These are phyloP conservation scores for Eustalomyia histrio DNA, from an alignment of 2,888 invertebrate genomes.

Conservation along the genomic window DNA sequence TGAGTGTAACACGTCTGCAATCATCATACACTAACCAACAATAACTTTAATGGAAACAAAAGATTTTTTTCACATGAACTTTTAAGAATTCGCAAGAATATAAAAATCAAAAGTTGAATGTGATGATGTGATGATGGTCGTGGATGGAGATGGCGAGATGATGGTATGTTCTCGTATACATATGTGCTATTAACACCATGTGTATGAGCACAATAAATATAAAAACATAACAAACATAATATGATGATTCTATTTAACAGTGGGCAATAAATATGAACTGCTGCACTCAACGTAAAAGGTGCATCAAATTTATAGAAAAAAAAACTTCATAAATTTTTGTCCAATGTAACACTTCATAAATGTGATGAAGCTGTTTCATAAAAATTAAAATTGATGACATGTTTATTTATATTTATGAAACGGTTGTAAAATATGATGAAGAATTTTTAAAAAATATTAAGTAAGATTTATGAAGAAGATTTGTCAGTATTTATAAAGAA, in stretches of 20 bases:
- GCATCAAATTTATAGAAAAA: no score
- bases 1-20: neutral
- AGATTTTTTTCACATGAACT: conserved; percentile 57
- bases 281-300: no score
- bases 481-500: no score
- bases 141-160: conserved; percentile 16
- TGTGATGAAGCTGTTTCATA: no score
- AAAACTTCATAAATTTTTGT: no score
- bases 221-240: conserved; percentile 6
- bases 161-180: conserved; percentile 1
- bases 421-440: no score
- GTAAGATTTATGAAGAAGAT: no score
- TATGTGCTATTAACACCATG: conserved; percentile 20
- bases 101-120: conserved; percentile 56
- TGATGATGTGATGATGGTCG: conserved; percentile 8
- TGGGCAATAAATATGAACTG: neutral
- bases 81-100: conserved; percentile 58
- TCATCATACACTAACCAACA: conserved; percentile 2
- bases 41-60: conserved; percentile 27
- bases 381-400: no score
- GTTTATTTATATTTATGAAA: no score
- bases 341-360: no score
- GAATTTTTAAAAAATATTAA: no score
- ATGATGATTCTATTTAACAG: neutral
- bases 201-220: neutral